Evolutionary conservation across 2,797 vertebrate genomes (phyloP).

Genomic region (Silurus lanzhouensis): DNA sequence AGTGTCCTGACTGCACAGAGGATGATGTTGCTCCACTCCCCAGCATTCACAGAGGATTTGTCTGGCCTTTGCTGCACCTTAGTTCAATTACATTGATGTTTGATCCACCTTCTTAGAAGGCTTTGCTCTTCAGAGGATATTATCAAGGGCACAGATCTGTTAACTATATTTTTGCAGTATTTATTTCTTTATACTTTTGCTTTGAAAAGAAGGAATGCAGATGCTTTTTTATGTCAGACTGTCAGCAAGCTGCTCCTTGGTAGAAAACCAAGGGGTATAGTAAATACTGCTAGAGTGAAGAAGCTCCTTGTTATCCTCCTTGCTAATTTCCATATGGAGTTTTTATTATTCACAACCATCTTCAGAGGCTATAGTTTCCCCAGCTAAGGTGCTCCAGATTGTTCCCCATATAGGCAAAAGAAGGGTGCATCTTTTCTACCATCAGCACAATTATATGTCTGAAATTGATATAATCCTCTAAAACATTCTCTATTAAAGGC

Average conservation of each 20-base stretch:
- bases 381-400: neutral
- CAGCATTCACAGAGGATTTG: neutral
- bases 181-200: neutral
- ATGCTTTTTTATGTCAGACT: slow-evolving; percentile 20
- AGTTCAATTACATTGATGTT: neutral
- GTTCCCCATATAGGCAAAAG: neutral
- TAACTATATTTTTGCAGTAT: neutral
- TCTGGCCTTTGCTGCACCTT: neutral
- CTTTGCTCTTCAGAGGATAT: neutral
- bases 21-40: neutral
- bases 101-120: neutral
- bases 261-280: neutral
- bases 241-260: slow-evolving; percentile 24
- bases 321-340: slow-evolving; percentile 11
- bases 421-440: neutral
- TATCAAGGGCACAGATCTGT: neutral
- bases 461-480: slow-evolving; percentile 1
- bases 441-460: neutral
- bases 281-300: neutral
- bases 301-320: slow-evolving; percentile 16
- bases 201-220: neutral
- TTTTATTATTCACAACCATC: slow-evolving; percentile 21
- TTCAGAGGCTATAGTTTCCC: slow-evolving; percentile 13
- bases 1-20: neutral
- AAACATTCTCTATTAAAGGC: slow-evolving; percentile 9